Evolutionary conservation across 1,140 invertebrate species (phyloP).

Genomic region (Steinernema khuongi): DNA sequence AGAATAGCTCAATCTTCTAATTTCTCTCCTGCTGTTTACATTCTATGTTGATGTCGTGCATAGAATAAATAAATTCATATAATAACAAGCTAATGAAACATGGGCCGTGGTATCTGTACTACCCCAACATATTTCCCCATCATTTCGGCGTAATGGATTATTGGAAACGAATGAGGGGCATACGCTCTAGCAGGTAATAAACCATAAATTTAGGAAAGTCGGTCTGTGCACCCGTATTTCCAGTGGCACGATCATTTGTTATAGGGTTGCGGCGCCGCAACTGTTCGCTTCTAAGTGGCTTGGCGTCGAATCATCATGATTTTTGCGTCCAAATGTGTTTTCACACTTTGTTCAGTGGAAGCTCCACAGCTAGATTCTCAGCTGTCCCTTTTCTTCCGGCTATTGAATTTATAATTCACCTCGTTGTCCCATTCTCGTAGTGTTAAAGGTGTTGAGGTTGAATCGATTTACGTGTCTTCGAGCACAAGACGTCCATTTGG

Average conservation of each 20-base stretch:
- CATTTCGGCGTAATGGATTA: not conserved
- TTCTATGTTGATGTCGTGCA: too few species aligned
- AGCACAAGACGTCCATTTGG: not conserved
- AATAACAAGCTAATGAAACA: too few species aligned
- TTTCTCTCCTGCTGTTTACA: too few species aligned
- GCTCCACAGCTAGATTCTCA: too few species aligned
- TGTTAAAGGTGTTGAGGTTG: slow-evolving; percentile 6
- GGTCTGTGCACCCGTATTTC: not conserved
- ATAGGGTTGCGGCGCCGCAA: not conserved
- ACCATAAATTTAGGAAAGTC: not conserved
- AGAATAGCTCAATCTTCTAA: too few species aligned
- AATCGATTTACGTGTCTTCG: slow-evolving; percentile 7
- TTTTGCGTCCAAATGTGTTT: not conserved
- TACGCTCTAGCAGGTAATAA: not conserved
- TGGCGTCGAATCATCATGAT: not conserved
- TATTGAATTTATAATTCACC: not conserved
- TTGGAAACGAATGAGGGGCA: too few species aligned
- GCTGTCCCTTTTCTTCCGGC: too few species aligned
- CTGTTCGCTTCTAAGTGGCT: not conserved
- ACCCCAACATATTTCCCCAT: too few species aligned
- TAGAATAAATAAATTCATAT: too few species aligned
- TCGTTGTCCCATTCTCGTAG: not conserved
- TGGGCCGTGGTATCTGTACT: too few species aligned
- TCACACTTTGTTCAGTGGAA: slow-evolving; percentile 2
- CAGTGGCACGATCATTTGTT: not conserved